These are phyloP conservation scores for Yasuhikotakia modesta DNA, from an alignment of 2,797 vertebrate genomes.

Conservation along the genomic window DNA sequence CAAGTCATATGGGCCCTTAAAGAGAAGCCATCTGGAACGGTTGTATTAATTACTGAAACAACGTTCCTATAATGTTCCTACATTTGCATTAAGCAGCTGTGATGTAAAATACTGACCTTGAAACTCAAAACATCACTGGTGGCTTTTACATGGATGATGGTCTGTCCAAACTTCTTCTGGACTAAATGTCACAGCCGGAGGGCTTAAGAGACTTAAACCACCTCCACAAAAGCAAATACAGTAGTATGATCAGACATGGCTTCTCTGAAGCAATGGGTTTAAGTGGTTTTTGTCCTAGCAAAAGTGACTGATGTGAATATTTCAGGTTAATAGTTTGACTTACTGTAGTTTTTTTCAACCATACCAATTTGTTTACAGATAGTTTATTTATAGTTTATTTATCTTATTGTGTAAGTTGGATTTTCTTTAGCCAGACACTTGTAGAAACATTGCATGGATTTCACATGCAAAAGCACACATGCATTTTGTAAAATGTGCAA, in stretches of 20 bases:
- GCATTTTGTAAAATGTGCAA: too few species aligned
- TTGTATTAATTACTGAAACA: not conserved
- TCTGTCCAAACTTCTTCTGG: constrained; percentile 58
- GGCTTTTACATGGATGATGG: constrained; percentile 42
- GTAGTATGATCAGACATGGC: constrained; percentile 42
- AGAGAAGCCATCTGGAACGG: not conserved
- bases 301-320: constrained; percentile 35
- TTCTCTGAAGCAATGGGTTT: constrained; percentile 39
- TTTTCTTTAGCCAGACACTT: too few species aligned
- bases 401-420: not conserved
- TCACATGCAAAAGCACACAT: too few species aligned
- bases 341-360: constrained; percentile 37
- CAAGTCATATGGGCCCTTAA: constrained; percentile 1
- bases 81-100: constrained; percentile 20
- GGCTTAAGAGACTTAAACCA: constrained; percentile 69
- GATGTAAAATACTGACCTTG: constrained; percentile 63
- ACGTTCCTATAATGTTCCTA: not conserved
- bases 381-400: too few species aligned
- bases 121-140: constrained; percentile 42
- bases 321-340: constrained; percentile 47
- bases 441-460: too few species aligned
- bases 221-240: constrained; percentile 66
- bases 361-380: not conserved
- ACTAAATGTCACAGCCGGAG: constrained; percentile 62
- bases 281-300: constrained; percentile 50